A percentile compares a stretch with the other conserved stretches of the same genome.
Evolutionary conservation across 2,113 vertebrate genomes (phyloP).

Genomic region (Neodon shergylaensis): DNA sequence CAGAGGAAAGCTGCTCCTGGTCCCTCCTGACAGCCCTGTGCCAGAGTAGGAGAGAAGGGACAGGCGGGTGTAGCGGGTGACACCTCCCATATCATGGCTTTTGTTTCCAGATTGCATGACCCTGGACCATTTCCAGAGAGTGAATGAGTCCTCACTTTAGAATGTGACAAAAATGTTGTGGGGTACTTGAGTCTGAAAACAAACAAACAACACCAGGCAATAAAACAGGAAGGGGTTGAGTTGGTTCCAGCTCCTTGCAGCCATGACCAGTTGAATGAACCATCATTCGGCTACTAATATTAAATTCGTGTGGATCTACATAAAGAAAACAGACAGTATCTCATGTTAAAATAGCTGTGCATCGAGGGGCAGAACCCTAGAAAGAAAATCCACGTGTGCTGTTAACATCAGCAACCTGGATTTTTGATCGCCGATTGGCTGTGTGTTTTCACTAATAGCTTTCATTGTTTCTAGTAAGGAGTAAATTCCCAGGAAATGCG

Average conservation of each 20-base stretch:
- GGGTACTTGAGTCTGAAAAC: conserved; percentile 76
- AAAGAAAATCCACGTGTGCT: background rate
- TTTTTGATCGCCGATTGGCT: background rate
- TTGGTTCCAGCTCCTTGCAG: conserved; percentile 79
- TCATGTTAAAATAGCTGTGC: background rate
- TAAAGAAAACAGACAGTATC: background rate
- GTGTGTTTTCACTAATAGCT: background rate
- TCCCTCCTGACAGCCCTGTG: background rate
- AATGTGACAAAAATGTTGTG: conserved; percentile 82
- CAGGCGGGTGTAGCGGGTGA: too few relatives aligned
- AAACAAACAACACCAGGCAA: background rate
- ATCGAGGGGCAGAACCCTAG: background rate
- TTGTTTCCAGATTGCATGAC: background rate
- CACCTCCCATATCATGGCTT: fast-evolving
- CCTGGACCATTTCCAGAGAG: background rate
- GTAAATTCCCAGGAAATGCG: too few relatives aligned
- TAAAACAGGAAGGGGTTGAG: conserved; percentile 59
- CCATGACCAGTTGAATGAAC: conserved; percentile 85
- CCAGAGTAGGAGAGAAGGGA: background rate
- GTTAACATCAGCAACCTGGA: background rate
- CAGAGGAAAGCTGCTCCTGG: too few relatives aligned
- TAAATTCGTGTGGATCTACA: conserved; percentile 46
- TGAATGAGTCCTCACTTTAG: background rate
- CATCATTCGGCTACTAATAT: conserved; percentile 73
- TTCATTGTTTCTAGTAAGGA: background rate